Conservation (phyloP, 1,140 invertebrate species). For the Cydia amplana region DNA sequence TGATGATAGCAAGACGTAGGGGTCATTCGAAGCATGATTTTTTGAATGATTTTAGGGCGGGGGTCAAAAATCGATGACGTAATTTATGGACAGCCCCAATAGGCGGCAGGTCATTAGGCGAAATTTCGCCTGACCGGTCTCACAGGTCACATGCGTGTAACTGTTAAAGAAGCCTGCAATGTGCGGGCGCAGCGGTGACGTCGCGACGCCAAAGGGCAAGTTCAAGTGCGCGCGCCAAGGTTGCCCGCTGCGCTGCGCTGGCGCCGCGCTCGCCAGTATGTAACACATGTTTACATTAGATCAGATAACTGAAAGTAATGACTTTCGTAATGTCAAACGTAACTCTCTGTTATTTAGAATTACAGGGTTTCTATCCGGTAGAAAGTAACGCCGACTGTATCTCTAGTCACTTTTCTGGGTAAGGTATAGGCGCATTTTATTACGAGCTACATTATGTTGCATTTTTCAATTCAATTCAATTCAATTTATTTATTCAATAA, state of each 20-base stretch:
- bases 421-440: too few species aligned
- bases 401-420: too few species aligned
- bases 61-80: too few species aligned
- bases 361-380: not conserved
- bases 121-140: not conserved
- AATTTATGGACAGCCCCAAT: too few species aligned
- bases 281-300: constrained; percentile 1
- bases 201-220: constrained; percentile 66
- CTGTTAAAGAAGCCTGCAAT: not conserved
- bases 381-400: too few species aligned
- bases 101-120: too few species aligned
- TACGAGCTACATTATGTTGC: too few species aligned
- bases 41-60: too few species aligned
- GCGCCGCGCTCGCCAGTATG: constrained; percentile 36
- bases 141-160: not conserved
- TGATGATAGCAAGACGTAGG: too few species aligned
- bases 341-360: not conserved
- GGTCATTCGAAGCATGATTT: too few species aligned
- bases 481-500: too few species aligned
- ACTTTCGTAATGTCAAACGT: constrained; percentile 23
- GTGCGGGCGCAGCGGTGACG: constrained; percentile 34
- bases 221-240: constrained; percentile 73
- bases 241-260: constrained; percentile 53
- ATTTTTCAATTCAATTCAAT: too few species aligned
- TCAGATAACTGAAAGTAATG: constrained; percentile 12